Conservation (phyloP, 2,113 vertebrate species). For the Panurus biarmicus region DNA sequence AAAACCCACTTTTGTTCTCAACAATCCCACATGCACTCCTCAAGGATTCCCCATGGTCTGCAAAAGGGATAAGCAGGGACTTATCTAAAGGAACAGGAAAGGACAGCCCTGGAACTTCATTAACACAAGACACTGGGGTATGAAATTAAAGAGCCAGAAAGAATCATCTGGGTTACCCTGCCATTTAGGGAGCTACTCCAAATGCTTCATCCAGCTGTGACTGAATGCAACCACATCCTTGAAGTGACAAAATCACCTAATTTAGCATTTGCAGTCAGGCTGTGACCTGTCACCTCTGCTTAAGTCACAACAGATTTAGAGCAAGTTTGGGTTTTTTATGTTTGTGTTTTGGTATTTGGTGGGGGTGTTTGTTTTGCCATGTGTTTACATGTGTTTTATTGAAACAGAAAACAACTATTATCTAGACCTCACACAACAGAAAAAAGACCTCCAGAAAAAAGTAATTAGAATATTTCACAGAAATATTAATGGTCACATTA, state of each 20-base stretch:
- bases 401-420: background rate
- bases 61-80: background rate
- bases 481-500: background rate
- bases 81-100: background rate
- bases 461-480: background rate
- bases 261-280: background rate
- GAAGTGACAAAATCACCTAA: background rate
- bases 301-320: background rate
- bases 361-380: background rate
- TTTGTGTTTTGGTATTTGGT: background rate
- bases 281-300: background rate
- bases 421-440: background rate
- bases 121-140: background rate
- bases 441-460: background rate
- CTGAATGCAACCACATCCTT: background rate
- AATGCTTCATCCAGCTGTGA: background rate
- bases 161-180: background rate
- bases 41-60: background rate
- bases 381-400: background rate
- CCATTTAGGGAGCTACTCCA: background rate
- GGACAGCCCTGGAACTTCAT: background rate
- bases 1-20: background rate
- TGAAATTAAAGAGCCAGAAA: background rate
- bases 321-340: background rate
- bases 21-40: background rate